Percentiles rank a stretch among this genome's conserved stretches.
Evolutionary conservation across 2,797 vertebrate genomes (phyloP).

Genomic region (Xerus rutilus): DNA sequence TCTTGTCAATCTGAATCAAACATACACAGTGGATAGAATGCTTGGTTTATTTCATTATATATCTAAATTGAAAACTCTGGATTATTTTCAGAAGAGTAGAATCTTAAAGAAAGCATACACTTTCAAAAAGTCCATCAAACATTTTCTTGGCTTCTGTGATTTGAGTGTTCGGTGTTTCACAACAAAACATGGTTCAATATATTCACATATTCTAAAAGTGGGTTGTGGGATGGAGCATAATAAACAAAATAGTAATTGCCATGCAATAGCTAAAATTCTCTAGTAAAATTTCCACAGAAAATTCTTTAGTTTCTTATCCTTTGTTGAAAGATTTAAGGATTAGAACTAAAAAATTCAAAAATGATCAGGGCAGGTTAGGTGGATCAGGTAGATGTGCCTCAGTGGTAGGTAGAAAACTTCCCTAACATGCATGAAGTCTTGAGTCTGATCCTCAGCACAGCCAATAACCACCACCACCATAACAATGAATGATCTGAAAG

Average conservation of each 20-base stretch:
- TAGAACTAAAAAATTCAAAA: background rate
- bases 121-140: background rate
- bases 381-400: background rate
- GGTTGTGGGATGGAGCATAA: too few relatives aligned
- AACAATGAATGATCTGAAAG: background rate
- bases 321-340: background rate
- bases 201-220: background rate
- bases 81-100: background rate
- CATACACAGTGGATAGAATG: background rate
- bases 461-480: too few relatives aligned
- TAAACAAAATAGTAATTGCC: background rate
- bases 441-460: background rate
- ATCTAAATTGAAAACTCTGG: background rate
- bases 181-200: background rate
- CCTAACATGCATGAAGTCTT: too few relatives aligned
- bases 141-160: background rate
- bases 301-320: background rate
- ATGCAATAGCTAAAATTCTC: background rate
- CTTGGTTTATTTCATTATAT: background rate
- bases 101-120: background rate
- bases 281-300: background rate
- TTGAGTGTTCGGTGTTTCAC: background rate
- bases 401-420: background rate
- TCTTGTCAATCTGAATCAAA: constrained; percentile 1
- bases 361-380: background rate